Evolutionary conservation across 2,888 invertebrate species (phyloP).

Genomic region (Meliscaeva auricollis): DNA sequence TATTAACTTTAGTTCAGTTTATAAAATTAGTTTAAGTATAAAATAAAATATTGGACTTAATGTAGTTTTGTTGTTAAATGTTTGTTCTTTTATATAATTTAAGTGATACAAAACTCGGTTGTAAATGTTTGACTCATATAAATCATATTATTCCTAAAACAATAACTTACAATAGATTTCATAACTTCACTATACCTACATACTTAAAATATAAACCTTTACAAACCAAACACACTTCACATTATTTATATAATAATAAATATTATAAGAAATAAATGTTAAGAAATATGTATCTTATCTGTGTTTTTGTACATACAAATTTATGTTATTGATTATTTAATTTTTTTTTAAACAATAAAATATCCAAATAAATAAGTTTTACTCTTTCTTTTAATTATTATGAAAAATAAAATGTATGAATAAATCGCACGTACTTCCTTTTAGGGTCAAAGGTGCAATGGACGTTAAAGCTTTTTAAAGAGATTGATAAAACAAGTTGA

Average conservation of each 20-base stretch:
- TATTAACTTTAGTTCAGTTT: not conserved
- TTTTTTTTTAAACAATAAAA: conserved; percentile 70
- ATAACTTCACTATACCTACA: conserved; percentile 17
- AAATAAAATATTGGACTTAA: conserved; percentile 10
- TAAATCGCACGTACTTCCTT: no score
- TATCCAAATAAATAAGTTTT: conserved; percentile 34
- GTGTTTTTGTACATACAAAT: conserved; percentile 70
- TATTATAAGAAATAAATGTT: conserved; percentile 55
- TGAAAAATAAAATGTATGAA: no score
- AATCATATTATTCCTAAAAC: conserved; percentile 62
- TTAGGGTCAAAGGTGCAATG: no score
- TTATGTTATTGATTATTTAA: conserved; percentile 59
- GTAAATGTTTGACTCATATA: conserved; percentile 51
- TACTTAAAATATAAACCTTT: not conserved
- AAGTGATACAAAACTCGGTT: conserved; percentile 58
- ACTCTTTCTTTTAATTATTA: not conserved
- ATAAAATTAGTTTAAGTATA: conserved; percentile 1
- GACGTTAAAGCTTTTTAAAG: no score
- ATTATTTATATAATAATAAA: conserved; percentile 8
- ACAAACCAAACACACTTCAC: conserved; percentile 14
- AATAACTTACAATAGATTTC: conserved; percentile 40
- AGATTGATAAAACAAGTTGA: no score
- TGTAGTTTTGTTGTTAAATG: conserved; percentile 38
- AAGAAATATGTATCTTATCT: conserved; percentile 51
- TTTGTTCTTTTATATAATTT: conserved; percentile 27